A percentile compares a stretch with the other conserved stretches of the same genome.
Conservation (phyloP, 1,140 invertebrate species). For the Cotesia glomerata region DNA sequence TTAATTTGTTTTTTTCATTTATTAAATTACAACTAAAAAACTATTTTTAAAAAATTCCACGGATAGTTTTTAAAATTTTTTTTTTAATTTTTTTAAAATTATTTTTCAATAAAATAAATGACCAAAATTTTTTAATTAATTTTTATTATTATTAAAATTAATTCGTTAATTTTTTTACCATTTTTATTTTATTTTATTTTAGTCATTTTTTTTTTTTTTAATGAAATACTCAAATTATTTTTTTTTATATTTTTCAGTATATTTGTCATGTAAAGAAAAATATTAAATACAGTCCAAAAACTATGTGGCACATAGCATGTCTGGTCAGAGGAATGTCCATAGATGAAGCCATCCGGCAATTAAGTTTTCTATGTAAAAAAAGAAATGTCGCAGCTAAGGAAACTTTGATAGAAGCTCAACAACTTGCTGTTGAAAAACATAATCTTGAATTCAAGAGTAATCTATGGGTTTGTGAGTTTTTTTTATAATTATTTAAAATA, state of each 20-base stretch:
- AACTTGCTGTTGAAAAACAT: conserved; percentile 84
- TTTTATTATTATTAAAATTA: too few relatives aligned
- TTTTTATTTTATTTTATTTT: not conserved
- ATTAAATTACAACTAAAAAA: too few relatives aligned
- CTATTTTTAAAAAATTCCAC: too few relatives aligned
- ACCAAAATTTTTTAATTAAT: too few relatives aligned
- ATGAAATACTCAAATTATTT: too few relatives aligned
- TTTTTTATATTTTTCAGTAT: conserved; percentile 71
- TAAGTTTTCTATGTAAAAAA: conserved; percentile 84
- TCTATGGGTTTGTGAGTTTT: conserved; percentile 95
- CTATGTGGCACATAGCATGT: conserved; percentile 89
- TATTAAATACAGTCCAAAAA: conserved; percentile 89
- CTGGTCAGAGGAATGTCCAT: conserved; percentile 90
- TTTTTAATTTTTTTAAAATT: too few relatives aligned
- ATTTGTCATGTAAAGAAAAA: conserved; percentile 83
- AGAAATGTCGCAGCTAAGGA: conserved; percentile 82
- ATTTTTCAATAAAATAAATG: too few relatives aligned
- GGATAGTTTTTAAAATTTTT: too few relatives aligned
- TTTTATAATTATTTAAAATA: conserved; percentile 48
- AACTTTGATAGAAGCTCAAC: conserved; percentile 85
- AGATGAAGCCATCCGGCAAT: conserved; percentile 91
- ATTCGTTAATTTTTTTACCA: too few relatives aligned
- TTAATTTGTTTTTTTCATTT: too few relatives aligned
- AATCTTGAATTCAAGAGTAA: conserved; percentile 96
- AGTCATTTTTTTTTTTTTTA: too few relatives aligned